A percentile compares a stretch with the other conserved stretches of the same genome.
Conservation (phyloP, 2,113 vertebrate genomes). For the Leiothrix lutea region DNA sequence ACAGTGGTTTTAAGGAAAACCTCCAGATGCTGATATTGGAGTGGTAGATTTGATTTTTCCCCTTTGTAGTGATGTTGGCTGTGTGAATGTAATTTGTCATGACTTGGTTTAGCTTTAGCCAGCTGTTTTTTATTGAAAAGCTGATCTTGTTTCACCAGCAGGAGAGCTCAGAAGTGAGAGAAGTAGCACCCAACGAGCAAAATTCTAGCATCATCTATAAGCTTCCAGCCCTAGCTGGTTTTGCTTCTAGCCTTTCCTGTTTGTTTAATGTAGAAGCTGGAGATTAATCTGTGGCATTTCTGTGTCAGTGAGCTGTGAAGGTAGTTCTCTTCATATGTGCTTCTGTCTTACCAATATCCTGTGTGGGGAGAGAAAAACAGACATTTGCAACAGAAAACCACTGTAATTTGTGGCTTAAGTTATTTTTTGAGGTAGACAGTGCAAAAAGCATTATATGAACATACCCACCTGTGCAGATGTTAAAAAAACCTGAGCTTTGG, state of each 20-base stretch:
- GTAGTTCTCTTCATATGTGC: background rate
- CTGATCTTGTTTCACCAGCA: constrained; percentile 24
- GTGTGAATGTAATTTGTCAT: background rate
- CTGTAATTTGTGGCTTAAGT: background rate
- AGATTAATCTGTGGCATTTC: background rate
- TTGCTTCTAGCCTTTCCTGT: background rate
- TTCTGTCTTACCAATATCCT: constrained; percentile 24
- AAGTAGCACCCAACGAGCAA: constrained; percentile 24
- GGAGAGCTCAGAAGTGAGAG: constrained; percentile 9
- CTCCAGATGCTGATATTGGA: background rate
- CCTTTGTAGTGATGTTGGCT: background rate
- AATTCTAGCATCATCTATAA: background rate
- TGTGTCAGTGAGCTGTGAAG: background rate
- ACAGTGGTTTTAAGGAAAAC: background rate
- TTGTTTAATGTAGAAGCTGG: background rate
- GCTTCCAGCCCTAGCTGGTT: background rate
- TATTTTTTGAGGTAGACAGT: background rate
- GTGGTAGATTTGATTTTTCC: background rate
- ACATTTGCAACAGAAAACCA: background rate
- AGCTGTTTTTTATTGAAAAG: constrained; percentile 35
- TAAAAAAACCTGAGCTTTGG: background rate
- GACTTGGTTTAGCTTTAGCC: background rate
- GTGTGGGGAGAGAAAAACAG: constrained; percentile 2
- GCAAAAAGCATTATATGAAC: background rate
- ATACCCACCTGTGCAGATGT: background rate